These are phyloP conservation scores for Mimas tiliae DNA, from an alignment of 2,888 invertebrate genomes.

Conservation along the genomic window DNA sequence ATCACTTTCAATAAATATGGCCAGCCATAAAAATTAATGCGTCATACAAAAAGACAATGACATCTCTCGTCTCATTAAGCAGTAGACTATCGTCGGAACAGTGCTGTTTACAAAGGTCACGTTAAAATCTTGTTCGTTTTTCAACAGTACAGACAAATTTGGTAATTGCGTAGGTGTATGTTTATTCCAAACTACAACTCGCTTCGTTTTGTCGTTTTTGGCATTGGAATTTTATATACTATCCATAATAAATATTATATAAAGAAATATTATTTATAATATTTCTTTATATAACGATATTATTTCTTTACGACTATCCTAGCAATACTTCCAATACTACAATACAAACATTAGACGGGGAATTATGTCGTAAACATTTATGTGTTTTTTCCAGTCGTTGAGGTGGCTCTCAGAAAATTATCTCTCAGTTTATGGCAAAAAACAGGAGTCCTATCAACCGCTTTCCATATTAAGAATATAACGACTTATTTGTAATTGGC, in stretches of 20 bases:
- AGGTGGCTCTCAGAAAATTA: slow-evolving; percentile 10
- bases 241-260: neutral
- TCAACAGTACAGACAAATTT: slow-evolving; percentile 34
- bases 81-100: slow-evolving; percentile 9
- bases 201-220: neutral
- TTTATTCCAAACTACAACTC: slow-evolving; percentile 37
- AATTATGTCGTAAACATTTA: slow-evolving; percentile 9
- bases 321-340: neutral
- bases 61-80: neutral
- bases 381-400: neutral
- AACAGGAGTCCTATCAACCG: slow-evolving; percentile 41
- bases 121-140: slow-evolving; percentile 36
- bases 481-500: slow-evolving; percentile 58
- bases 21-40: neutral
- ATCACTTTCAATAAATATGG: neutral
- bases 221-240: neutral
- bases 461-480: slow-evolving; percentile 40
- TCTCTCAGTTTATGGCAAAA: slow-evolving; percentile 46
- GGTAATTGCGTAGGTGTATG: slow-evolving; percentile 46
- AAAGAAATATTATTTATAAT: too few relatives aligned
- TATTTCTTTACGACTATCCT: neutral
- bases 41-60: slow-evolving; percentile 18
- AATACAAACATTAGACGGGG: neutral
- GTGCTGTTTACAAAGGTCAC: slow-evolving; percentile 34
- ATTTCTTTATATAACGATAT: too few relatives aligned